Conservation (phyloP, 2,113 vertebrate species). For the Gymnocephalus cernua region DNA sequence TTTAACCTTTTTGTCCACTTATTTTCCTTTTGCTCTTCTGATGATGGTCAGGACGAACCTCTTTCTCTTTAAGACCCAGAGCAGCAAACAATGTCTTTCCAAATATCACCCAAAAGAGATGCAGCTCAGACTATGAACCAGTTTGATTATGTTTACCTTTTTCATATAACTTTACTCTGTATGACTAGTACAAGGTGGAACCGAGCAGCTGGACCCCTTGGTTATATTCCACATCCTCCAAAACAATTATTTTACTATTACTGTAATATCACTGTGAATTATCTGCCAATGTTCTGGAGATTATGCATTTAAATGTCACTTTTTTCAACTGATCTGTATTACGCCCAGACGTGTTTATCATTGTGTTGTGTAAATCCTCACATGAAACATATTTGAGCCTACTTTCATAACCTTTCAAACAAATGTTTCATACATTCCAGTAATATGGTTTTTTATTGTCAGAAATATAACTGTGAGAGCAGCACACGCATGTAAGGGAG, state of each 20-base stretch:
- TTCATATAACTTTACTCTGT: too few species aligned
- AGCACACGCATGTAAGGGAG: neutral
- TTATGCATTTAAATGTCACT: neutral
- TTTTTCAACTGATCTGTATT: neutral
- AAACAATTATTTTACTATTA: neutral
- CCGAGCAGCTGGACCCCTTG: neutral
- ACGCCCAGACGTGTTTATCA: neutral
- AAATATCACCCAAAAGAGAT: neutral
- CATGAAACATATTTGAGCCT: neutral
- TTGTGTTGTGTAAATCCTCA: neutral
- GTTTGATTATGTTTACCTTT: neutral
- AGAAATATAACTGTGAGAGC: too few species aligned
- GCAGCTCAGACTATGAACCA: neutral
- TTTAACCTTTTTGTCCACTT: conserved; percentile 65
- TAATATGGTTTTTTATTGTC: neutral
- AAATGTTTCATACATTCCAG: neutral
- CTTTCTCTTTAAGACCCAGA: neutral
- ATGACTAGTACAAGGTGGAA: neutral
- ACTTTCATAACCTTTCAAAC: neutral
- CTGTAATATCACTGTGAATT: neutral
- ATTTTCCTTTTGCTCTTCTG: neutral
- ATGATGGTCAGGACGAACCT: neutral
- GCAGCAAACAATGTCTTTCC: neutral
- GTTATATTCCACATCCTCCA: neutral
- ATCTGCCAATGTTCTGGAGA: neutral